Evolutionary conservation across 1,140 invertebrate species (phyloP).

Genomic region (Zaprionus kolodkinae): DNA sequence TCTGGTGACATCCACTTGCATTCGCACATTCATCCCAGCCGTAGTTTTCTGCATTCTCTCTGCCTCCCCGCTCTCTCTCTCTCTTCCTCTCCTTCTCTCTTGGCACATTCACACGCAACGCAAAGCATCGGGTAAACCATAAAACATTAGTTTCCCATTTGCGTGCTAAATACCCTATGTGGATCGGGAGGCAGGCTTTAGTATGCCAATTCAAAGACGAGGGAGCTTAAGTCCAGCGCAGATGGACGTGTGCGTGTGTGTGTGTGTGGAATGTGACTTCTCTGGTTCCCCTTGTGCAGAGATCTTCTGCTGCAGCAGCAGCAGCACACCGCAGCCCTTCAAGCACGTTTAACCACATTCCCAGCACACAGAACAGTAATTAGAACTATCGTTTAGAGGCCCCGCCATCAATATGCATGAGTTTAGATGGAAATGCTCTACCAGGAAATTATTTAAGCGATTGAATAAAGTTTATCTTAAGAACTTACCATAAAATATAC

Average conservation of each 20-base stretch:
- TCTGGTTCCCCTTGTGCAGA: not conserved
- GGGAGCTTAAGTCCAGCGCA: not conserved
- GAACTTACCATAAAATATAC: no score
- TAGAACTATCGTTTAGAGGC: conserved; percentile 1
- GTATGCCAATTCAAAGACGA: conserved; percentile 29
- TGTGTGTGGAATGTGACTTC: conserved; percentile 4
- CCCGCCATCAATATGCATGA: not conserved
- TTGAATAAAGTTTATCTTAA: no score
- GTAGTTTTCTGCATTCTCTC: conserved; percentile 61
- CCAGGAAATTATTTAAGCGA: no score
- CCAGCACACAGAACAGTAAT: not conserved
- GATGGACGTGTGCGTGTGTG: conserved; percentile 2
- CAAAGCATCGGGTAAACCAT: conserved; percentile 65
- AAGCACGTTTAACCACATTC: not conserved
- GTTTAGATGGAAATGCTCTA: no score
- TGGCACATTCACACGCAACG: conserved; percentile 75
- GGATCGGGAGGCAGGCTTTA: conserved; percentile 24
- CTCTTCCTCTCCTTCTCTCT: conserved; percentile 17
- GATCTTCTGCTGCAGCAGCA: conserved; percentile 7
- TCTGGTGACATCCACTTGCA: conserved; percentile 79
- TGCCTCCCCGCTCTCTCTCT: conserved; percentile 12
- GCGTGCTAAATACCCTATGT: conserved; percentile 80
- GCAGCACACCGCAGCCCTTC: not conserved
- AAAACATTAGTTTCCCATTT: conserved; percentile 82
- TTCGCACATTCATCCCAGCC: conserved; percentile 73